Percentiles rank a stretch among this genome's conserved stretches.
phyloP scores from a whole-genome alignment of 1,140 invertebrate species.

The Orchesella cincta region DNA sequence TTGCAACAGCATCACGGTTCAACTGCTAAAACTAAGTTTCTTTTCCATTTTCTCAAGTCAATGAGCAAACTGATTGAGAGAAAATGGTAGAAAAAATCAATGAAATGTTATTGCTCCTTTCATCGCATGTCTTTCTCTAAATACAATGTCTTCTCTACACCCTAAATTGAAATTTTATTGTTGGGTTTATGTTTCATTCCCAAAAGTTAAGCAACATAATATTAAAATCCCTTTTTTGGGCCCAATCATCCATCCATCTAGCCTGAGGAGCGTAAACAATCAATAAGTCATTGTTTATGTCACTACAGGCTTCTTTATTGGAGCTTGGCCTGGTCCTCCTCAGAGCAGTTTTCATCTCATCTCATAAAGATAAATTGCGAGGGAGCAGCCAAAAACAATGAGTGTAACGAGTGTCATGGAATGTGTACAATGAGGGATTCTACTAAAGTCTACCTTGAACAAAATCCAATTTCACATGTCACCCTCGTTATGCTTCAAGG shows the following conservation, averaged over 20 bases:
- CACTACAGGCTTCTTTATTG: slow-evolving; percentile 9
- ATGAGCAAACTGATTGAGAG: slow-evolving; percentile 25
- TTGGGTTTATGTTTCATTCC: too few relatives aligned
- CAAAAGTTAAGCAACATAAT: too few relatives aligned
- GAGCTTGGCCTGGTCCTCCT: neutral
- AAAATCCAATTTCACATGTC: slow-evolving; percentile 29
- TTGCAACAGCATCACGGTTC: too few relatives aligned
- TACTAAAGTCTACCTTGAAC: slow-evolving; percentile 25
- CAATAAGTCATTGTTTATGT: slow-evolving; percentile 26
- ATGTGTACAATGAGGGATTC: slow-evolving; percentile 7
- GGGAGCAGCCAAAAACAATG: neutral
- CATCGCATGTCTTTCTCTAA: too few relatives aligned
- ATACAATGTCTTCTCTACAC: too few relatives aligned
- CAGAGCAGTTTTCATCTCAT: neutral
- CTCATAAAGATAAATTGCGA: slow-evolving; percentile 19
- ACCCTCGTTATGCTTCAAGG: slow-evolving; percentile 23
- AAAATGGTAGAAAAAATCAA: slow-evolving; percentile 11
- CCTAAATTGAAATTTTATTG: slow-evolving; percentile 26
- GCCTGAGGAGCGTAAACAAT: slow-evolving; percentile 16
- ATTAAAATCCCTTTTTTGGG: neutral
- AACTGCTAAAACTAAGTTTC: too few relatives aligned
- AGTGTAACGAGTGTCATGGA: neutral
- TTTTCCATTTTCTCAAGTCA: slow-evolving; percentile 22
- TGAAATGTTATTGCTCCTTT: too few relatives aligned
- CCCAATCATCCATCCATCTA: neutral